Percentiles rank a stretch among this genome's conserved stretches.
These are phyloP conservation scores for Dasyurus viverrinus DNA, from an alignment of 2,113 vertebrate genomes.

Conservation along the genomic window DNA sequence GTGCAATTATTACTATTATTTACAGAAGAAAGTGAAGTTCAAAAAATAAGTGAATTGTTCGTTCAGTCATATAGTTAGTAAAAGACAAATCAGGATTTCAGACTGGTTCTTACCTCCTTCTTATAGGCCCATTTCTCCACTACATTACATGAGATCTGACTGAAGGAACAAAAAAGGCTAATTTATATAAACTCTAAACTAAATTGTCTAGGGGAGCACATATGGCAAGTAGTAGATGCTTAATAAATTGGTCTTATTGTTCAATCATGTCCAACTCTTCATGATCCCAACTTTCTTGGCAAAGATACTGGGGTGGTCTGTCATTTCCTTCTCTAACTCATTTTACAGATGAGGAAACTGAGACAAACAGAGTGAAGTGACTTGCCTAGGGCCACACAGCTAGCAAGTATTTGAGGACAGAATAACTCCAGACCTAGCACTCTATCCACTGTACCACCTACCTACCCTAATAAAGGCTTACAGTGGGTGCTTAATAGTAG, in stretches of 20 bases:
- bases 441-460: too few species aligned
- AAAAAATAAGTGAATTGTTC: not conserved
- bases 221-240: not conserved
- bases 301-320: not conserved
- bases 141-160: not conserved
- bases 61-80: not conserved
- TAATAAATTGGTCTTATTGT: not conserved
- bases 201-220: not conserved
- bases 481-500: too few species aligned
- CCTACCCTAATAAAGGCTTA: too few species aligned
- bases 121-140: not conserved
- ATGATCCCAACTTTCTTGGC: not conserved
- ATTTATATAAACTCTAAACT: not conserved
- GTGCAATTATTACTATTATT: not conserved
- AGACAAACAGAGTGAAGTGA: not conserved
- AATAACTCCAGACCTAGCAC: too few species aligned
- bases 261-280: not conserved
- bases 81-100: not conserved
- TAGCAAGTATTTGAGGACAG: not conserved
- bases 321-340: not conserved
- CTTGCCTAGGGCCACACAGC: not conserved
- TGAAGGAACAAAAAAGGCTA: not conserved
- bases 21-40: not conserved
- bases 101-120: not conserved
- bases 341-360: not conserved